Evolutionary conservation across 2,797 vertebrate species (phyloP).

Genomic region (Silurus lanzhouensis): DNA sequence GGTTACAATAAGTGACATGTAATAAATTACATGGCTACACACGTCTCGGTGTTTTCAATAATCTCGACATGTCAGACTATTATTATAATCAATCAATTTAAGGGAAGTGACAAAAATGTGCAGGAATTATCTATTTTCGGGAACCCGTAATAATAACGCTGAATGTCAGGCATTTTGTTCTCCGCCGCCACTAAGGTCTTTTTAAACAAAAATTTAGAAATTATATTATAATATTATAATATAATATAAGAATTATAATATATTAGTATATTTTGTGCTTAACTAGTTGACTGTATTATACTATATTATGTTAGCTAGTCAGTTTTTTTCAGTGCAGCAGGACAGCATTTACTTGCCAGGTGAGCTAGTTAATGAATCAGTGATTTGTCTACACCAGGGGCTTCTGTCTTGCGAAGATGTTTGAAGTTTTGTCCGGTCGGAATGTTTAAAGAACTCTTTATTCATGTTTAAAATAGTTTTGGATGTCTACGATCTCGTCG

Average conservation of each 20-base stretch:
- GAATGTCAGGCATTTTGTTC: neutral
- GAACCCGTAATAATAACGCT: neutral
- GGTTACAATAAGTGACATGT: neutral
- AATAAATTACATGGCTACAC: neutral
- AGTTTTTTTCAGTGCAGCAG: neutral
- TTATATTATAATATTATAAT: no score
- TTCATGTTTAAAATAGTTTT: neutral
- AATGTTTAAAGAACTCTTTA: neutral
- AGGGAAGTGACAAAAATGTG: neutral
- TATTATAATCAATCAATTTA: neutral
- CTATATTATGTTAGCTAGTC: no score
- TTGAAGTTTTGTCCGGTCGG: neutral
- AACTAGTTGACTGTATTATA: no score
- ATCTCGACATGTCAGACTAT: neutral
- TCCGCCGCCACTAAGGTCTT: neutral
- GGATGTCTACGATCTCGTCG: no score
- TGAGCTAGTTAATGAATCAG: neutral
- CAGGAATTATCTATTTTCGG: neutral
- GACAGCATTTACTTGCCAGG: neutral
- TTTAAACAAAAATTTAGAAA: no score
- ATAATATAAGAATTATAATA: no score
- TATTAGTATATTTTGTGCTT: no score
- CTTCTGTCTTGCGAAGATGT: neutral
- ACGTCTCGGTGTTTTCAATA: neutral
- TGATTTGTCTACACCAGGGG: neutral